Conservation (phyloP, 2,888 invertebrate species). For the Prosopocoilus inquinatus region DNA sequence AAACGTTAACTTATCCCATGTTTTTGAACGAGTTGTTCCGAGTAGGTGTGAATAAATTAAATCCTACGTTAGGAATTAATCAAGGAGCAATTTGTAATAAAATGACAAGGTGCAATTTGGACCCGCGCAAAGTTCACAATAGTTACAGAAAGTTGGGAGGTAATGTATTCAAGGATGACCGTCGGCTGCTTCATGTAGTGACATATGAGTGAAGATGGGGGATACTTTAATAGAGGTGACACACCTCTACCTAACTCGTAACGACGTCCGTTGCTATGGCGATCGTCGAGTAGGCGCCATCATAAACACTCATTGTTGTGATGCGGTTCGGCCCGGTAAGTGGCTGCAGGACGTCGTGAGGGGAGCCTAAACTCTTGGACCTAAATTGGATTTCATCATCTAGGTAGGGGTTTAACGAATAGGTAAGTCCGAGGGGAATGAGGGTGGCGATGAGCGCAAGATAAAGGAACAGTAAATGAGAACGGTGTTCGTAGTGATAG, state of each 20-base stretch:
- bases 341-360: conserved; percentile 32
- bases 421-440: conserved; percentile 40
- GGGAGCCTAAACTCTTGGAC: conserved; percentile 36
- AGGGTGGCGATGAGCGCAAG: conserved; percentile 33
- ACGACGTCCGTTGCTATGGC: conserved; percentile 50
- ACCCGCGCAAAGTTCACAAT: no score
- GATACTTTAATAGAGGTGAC: conserved; percentile 32
- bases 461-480: conserved; percentile 27
- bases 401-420: conserved; percentile 29
- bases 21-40: no score
- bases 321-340: conserved; percentile 41
- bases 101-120: no score
- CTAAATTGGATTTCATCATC: conserved; percentile 49
- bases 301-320: conserved; percentile 55
- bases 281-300: conserved; percentile 54
- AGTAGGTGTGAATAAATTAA: no score
- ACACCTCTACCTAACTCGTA: conserved; percentile 40
- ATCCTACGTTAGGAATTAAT: no score
- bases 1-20: no score
- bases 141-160: no score
- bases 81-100: no score
- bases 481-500: conserved; percentile 18
- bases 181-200: conserved; percentile 8
- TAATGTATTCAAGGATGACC: neutral
- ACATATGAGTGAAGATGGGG: conserved; percentile 19